Evolutionary conservation across 2,888 invertebrate genomes (phyloP), one percentile per base, ranked within the genome.

Genomic region (Malachius bipustulatus): DNA sequence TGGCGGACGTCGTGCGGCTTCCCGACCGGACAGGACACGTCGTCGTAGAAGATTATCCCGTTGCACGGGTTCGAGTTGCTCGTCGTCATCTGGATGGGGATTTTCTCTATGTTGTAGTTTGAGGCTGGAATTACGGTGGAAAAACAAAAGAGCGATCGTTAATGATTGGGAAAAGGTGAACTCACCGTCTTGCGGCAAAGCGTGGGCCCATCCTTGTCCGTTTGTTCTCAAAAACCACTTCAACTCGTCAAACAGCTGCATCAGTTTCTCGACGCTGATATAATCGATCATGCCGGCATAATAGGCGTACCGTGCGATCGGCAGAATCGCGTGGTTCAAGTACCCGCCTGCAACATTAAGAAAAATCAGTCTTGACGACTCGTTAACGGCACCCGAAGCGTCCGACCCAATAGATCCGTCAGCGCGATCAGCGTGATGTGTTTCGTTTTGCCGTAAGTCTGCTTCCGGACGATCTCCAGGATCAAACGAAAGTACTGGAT

Each of bases 251-350:
- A 70, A 71, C 4, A 75, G 62, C 28, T 68, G 59, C 40, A 67
- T 67, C 1, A 76, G 51, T 47, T 66, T 70, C n/a, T 65, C 50
- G 13, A 71, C 67, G 30, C 69, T 69, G 1, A 62, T 55, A 50
- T 68, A 70, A 26, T 69, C 64, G 1, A 77, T 59, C 8, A 66
- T 64, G 1, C 78, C 79, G 3, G 71, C 70, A 44, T 79, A 79
- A 56, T 67, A 79, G 0, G 72, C 66, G 30, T 67, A 64, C 47
- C 71, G 73, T 0, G 73, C 67, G 1, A 71, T 54, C 0, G 79
- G 78, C 8, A 77, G 49, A 6, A 73, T 62, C 53, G 70, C 70
- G 30, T 66, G 62, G 47, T 73, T 69, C 14, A 79, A 55, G 48
- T 74, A 77, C 9, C 77, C 76, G 26, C 76, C 77, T 45, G 70